These are phyloP conservation scores for Typhlichthys subterraneus DNA, from an alignment of 2,797 vertebrate species.

Conservation along the genomic window DNA sequence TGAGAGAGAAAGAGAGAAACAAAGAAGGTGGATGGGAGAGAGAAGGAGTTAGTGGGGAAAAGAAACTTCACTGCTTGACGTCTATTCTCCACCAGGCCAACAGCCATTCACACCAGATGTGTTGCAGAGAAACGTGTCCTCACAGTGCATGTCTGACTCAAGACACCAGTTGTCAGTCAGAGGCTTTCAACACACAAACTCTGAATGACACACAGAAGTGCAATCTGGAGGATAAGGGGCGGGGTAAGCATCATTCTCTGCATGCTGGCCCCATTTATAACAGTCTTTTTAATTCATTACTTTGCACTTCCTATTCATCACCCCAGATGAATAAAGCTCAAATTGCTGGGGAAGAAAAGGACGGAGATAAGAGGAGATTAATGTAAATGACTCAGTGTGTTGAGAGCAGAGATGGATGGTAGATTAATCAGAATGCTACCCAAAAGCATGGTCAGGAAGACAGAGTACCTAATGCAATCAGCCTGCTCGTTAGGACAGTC, in stretches of 20 bases:
- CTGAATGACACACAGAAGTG: conserved; percentile 16
- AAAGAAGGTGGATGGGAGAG: not conserved
- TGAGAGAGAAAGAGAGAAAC: not conserved
- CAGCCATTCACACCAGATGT: conserved; percentile 43
- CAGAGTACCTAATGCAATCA: conserved; percentile 26
- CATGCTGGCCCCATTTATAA: conserved; percentile 44
- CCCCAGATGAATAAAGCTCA: conserved; percentile 23
- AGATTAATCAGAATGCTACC: conserved; percentile 55
- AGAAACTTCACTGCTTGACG: not conserved
- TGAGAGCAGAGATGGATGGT: conserved; percentile 26
- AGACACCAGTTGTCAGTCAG: conserved; percentile 23
- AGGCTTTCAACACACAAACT: conserved; percentile 13
- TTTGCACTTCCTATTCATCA: conserved; percentile 39
- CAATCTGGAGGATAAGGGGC: conserved; percentile 29
- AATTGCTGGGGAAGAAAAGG: conserved; percentile 39
- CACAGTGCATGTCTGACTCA: conserved; percentile 17
- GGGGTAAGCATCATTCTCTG: conserved; percentile 40
- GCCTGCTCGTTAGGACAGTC: conserved; percentile 23
- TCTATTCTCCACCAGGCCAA: conserved; percentile 4
- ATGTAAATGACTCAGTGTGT: conserved; percentile 47
- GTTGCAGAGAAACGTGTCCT: conserved; percentile 9
- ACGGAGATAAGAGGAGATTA: conserved; percentile 39
- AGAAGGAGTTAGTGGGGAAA: conserved; percentile 4
- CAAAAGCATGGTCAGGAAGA: conserved; percentile 20
- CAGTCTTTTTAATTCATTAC: conserved; percentile 44